phyloP scores from a whole-genome alignment of 2,888 invertebrate genomes.

The Taphrorychus bicolor region DNA sequence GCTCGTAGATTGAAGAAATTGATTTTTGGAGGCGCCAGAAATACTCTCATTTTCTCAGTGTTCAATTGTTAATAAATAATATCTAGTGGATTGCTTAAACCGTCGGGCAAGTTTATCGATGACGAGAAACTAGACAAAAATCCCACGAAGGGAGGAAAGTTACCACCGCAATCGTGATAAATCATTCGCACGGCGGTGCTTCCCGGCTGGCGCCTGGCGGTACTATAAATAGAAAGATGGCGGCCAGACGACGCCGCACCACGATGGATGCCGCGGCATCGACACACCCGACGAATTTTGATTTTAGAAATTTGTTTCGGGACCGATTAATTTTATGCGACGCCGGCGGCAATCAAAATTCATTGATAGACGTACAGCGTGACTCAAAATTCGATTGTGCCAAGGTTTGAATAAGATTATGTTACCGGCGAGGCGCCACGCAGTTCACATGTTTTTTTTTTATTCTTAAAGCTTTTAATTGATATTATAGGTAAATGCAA shows the following conservation, averaged over 20 bases:
- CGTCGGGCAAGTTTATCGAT: no score
- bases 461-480: no score
- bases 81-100: no score
- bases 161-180: slow-evolving; percentile 23
- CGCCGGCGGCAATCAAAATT: not conserved
- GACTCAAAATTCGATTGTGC: not conserved
- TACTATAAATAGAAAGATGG: slow-evolving; percentile 40
- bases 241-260: slow-evolving; percentile 41
- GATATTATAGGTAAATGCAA: no score
- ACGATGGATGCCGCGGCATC: slow-evolving; percentile 32
- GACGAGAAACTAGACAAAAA: not conserved
- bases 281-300: slow-evolving; percentile 29
- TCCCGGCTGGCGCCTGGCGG: slow-evolving; percentile 40
- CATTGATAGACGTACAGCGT: not conserved
- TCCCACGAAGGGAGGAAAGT: slow-evolving; percentile 8
- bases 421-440: no score
- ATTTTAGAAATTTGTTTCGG: slow-evolving; percentile 9
- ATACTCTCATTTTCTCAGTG: no score
- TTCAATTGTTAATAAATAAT: no score
- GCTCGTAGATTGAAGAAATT: no score
- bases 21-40: no score
- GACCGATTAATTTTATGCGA: not conserved
- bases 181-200: slow-evolving; percentile 30
- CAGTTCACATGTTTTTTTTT: no score
- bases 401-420: no score